Conservation (phyloP, 2,113 vertebrate genomes). For the Ceuthmochares aereus region DNA sequence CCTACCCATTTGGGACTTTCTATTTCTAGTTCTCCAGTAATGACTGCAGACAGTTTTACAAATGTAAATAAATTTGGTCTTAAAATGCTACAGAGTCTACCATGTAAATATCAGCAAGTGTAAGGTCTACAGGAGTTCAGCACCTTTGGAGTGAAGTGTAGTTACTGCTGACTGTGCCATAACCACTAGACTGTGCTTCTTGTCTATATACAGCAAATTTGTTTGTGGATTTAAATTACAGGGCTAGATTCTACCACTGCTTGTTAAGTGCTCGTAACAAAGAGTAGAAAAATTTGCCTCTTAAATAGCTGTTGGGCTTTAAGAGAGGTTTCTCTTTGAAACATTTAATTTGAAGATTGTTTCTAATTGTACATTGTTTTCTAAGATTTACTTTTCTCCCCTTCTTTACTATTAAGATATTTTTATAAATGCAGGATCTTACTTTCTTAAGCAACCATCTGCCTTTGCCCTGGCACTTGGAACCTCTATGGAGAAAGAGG, state of each 20-base stretch:
- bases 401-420: background rate
- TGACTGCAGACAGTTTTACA: background rate
- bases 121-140: background rate
- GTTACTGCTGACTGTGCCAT: background rate
- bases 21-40: background rate
- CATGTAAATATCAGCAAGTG: background rate
- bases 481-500: conserved; percentile 42
- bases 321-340: background rate
- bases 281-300: background rate
- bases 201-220: background rate
- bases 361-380: background rate
- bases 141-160: background rate
- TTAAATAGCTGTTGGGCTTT: conserved; percentile 8
- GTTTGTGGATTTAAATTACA: background rate
- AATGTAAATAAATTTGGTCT: background rate
- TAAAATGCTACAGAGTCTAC: background rate
- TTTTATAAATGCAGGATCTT: background rate
- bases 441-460: background rate
- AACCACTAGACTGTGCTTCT: background rate
- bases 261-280: background rate
- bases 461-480: background rate
- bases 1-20: background rate
- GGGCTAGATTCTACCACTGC: background rate
- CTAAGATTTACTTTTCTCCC: background rate
- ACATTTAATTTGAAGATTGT: background rate